Evolutionary conservation across 2,113 vertebrate genomes (phyloP).

Genomic region (Pyxicephalus adspersus): DNA sequence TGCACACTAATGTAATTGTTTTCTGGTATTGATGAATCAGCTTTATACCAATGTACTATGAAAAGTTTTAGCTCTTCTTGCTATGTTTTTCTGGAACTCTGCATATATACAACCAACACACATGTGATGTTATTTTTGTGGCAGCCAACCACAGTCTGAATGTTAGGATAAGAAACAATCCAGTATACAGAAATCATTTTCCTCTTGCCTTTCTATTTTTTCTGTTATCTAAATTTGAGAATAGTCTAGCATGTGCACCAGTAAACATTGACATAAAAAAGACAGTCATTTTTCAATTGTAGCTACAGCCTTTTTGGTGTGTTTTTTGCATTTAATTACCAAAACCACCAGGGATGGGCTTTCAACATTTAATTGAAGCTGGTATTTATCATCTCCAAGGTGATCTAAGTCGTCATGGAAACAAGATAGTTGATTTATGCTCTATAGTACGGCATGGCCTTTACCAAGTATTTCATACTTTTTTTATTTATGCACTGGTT

Average conservation of each 20-base stretch:
- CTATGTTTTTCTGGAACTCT: too few species aligned
- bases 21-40: too few species aligned
- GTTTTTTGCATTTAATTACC: constrained; percentile 28
- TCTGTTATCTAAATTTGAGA: neutral
- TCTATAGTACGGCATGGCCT: constrained; percentile 2
- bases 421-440: constrained; percentile 42
- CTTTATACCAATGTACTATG: too few species aligned
- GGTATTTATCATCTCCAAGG: constrained; percentile 52
- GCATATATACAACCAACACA: too few species aligned
- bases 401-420: constrained; percentile 49
- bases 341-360: constrained; percentile 39
- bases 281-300: neutral
- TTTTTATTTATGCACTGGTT: too few species aligned
- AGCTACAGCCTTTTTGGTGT: neutral
- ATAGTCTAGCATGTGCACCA: neutral
- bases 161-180: too few species aligned
- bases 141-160: too few species aligned
- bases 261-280: neutral
- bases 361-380: constrained; percentile 42
- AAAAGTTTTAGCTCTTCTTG: too few species aligned
- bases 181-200: too few species aligned
- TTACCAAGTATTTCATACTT: constrained; percentile 35
- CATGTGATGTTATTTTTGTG: too few species aligned
- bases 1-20: too few species aligned
- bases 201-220: too few species aligned